Conservation (phyloP, 2,888 invertebrate species). For the Leptura quadrifasciata region DNA sequence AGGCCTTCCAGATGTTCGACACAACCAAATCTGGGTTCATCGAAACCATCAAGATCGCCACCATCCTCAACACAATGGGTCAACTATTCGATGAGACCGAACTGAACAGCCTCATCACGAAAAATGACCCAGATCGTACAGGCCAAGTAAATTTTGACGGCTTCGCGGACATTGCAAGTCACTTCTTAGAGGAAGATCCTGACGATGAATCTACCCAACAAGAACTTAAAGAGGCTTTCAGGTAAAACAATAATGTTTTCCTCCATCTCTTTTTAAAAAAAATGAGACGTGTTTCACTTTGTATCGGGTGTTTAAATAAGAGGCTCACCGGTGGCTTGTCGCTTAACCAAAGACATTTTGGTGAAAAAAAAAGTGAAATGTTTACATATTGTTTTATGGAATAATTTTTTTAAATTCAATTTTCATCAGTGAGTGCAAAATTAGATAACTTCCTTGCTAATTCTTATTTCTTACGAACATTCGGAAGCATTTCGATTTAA, state of each 20-base stretch:
- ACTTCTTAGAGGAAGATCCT: slow-evolving; percentile 93
- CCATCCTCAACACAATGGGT: slow-evolving; percentile 95
- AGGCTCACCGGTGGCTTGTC: too few species aligned
- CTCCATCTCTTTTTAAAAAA: too few species aligned
- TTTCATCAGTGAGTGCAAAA: too few species aligned
- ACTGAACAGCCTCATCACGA: slow-evolving; percentile 78
- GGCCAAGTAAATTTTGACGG: slow-evolving; percentile 97
- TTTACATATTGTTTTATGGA: too few species aligned
- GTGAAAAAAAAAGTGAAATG: too few species aligned
- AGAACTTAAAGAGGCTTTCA: slow-evolving; percentile 97
- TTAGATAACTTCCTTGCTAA: too few species aligned
- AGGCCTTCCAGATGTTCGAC: slow-evolving; percentile 98
- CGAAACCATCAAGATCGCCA: slow-evolving; percentile 91
- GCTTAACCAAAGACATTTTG: too few species aligned
- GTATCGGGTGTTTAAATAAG: too few species aligned
- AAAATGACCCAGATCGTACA: slow-evolving; percentile 92
- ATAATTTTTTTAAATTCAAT: too few species aligned
- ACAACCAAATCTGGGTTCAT: slow-evolving; percentile 94
- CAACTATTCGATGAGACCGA: slow-evolving; percentile 95
- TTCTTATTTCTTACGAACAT: too few species aligned
- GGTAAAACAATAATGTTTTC: slow-evolving; percentile 70
- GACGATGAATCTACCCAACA: slow-evolving; percentile 92
- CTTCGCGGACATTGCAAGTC: slow-evolving; percentile 93
- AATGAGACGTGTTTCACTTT: too few species aligned
- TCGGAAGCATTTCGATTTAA: too few species aligned